Evolutionary conservation across 2,888 invertebrate species (phyloP).

Genomic region (Zaprionus bogoriensis): DNA sequence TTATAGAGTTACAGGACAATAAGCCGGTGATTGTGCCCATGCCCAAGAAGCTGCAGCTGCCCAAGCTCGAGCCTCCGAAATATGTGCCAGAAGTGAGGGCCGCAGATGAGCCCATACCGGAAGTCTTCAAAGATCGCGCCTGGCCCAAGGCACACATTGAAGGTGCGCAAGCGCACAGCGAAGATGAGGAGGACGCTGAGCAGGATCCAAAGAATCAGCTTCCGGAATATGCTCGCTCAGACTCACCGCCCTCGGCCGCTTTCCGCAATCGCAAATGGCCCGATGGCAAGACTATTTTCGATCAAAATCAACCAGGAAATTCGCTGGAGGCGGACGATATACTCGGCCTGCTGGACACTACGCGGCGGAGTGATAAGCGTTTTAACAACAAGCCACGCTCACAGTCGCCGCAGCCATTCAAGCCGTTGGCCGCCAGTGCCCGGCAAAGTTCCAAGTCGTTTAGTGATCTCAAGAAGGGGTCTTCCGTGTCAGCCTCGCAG

Average conservation of each 20-base stretch:
- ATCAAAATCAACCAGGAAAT: constrained; percentile 29
- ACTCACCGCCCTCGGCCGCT: constrained; percentile 62
- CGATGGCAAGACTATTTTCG: constrained; percentile 72
- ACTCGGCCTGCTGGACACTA: constrained; percentile 23
- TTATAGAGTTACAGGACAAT: constrained; percentile 78
- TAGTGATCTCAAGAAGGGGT: constrained; percentile 65
- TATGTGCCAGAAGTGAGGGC: constrained; percentile 55
- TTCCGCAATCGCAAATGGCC: constrained; percentile 78
- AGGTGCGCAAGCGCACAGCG: constrained; percentile 30
- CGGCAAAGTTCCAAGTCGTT: constrained; percentile 65
- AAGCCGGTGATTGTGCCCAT: constrained; percentile 76
- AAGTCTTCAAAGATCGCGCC: constrained; percentile 71
- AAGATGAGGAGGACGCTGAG: constrained; percentile 37
- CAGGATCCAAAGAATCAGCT: constrained; percentile 32
- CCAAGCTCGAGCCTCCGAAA: constrained; percentile 59
- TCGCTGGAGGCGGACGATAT: constrained; percentile 46
- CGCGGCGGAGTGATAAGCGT: constrained; percentile 16
- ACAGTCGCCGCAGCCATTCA: constrained; percentile 64
- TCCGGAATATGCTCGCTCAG: constrained; percentile 65
- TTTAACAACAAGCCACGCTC: constrained; percentile 62
- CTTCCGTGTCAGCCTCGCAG: constrained; percentile 54
- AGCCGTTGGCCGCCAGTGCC: constrained; percentile 47
- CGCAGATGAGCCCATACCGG: constrained; percentile 56
- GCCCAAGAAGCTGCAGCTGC: constrained; percentile 73
- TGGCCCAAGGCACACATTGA: constrained; percentile 69